Base-by-base conservation (phyloP, 2,888 invertebrate species). In the Liopterus haemorrhoidalis region DNA sequence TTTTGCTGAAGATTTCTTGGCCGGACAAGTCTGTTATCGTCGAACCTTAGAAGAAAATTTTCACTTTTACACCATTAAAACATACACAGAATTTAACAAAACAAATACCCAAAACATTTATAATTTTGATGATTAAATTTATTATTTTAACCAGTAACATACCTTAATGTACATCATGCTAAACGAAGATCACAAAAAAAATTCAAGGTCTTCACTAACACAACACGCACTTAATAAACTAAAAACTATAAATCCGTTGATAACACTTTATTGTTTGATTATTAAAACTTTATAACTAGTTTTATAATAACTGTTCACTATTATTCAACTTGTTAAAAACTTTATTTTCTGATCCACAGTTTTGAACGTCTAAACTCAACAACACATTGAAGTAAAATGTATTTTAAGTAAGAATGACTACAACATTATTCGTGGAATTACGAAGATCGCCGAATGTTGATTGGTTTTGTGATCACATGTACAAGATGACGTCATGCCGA, bases 341-440 rank as follows among this genome's bases (percentile, higher is more conserved):
- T n/a, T n/a, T n/a, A n/a, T n/a, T n/a, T n/a, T n/a, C n/a, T n/a
- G n/a, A n/a, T n/a, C n/a, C n/a, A n/a, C n/a, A n/a, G 22, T 22
- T 22, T 22, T 9, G 22, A 5, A 8, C 9, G 22, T 6, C 22
- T 9, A 22, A 22, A 22, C 22, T 5, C 9, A 6, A 28, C 28
- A 15, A 25, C 48, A 52, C 49, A 52, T 53, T 48, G 53, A 52
- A 55, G 52, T 56, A 51, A 54, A 54, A 55, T 59, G 39, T 65
- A 64, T 63, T 65, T 64, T 63, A 58, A 61, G 63, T 62, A 59
- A 55, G 57, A 59, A 62, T 63, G 63, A 63, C 59, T 61, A 56
- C 59, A 61, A 57, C 52, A 50, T 54, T 47, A 54, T 63, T 63
- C 65, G 56, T 54, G 57, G 64, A 64, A 65, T 52, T 32, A 20